phyloP scores from a whole-genome alignment of 2,888 invertebrate species.

The Pyrocoelia pectoralis region DNA sequence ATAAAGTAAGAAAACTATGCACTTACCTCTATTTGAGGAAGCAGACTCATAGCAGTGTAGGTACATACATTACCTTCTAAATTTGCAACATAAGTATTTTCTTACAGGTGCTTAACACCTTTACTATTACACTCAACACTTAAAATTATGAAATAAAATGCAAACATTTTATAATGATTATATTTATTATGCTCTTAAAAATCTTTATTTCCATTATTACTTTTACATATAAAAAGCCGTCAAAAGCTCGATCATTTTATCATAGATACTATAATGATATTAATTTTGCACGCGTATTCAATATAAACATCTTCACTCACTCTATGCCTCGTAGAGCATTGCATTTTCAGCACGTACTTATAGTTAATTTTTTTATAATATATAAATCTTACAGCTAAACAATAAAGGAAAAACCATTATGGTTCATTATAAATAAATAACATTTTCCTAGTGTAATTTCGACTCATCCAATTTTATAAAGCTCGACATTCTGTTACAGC shows the following conservation, averaged over 20 bases:
- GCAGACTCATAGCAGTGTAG: too few species aligned
- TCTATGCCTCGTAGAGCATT: slow-evolving; percentile 38
- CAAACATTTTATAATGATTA: slow-evolving; percentile 57
- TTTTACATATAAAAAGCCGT: slow-evolving; percentile 61
- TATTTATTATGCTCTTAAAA: slow-evolving; percentile 60
- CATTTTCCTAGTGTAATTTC: slow-evolving; percentile 34
- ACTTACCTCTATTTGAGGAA: too few species aligned
- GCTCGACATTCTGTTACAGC: slow-evolving; percentile 27
- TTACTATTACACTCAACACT: not conserved
- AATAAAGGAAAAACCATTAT: slow-evolving; percentile 30
- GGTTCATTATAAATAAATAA: slow-evolving; percentile 35
- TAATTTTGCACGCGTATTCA: slow-evolving; percentile 58
- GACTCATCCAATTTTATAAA: slow-evolving; percentile 29
- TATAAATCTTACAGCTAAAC: slow-evolving; percentile 32
- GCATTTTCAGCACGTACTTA: slow-evolving; percentile 32
- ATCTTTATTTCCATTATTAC: slow-evolving; percentile 60
- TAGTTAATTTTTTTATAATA: slow-evolving; percentile 13
- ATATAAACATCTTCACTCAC: slow-evolving; percentile 55
- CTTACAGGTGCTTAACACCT: not conserved
- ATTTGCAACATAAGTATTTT: too few species aligned
- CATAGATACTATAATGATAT: slow-evolving; percentile 56
- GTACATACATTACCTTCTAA: too few species aligned
- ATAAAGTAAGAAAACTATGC: too few species aligned
- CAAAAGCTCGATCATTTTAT: slow-evolving; percentile 62
- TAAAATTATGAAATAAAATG: slow-evolving; percentile 25